Conservation (phyloP, 1,140 invertebrate species). For the Campodea augens region DNA sequence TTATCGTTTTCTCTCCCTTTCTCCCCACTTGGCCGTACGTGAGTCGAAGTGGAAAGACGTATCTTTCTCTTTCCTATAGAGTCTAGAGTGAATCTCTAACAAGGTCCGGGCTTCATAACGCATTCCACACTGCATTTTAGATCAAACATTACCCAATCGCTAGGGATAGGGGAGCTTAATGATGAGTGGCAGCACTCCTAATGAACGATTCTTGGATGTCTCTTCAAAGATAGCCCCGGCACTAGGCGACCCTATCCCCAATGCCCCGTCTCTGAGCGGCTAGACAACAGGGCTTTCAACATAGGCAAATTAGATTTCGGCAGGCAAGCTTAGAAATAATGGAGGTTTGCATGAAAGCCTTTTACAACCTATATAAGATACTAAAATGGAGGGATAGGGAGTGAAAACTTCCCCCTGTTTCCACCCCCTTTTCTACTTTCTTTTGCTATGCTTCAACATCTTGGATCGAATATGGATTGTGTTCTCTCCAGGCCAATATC, state of each 20-base stretch:
- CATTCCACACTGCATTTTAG: constrained; percentile 11
- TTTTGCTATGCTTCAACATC: not conserved
- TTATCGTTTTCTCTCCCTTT: constrained; percentile 6
- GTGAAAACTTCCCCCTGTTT: not conserved
- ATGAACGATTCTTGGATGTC: constrained; percentile 11
- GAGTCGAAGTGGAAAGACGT: constrained; percentile 10
- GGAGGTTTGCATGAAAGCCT: constrained; percentile 20
- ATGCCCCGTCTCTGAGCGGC: not conserved
- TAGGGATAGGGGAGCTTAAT: constrained; percentile 6
- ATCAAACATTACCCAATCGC: constrained; percentile 16
- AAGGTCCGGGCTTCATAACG: constrained; percentile 16
- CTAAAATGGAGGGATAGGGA: constrained; percentile 3
- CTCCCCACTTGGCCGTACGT: constrained; percentile 19
- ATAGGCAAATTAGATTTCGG: constrained; percentile 20
- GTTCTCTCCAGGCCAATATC: not conserved
- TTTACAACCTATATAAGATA: constrained; percentile 13
- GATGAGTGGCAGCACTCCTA: constrained; percentile 16
- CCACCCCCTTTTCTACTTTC: not conserved
- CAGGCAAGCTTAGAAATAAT: constrained; percentile 19
- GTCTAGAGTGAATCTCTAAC: constrained; percentile 22
- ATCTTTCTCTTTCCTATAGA: constrained; percentile 6
- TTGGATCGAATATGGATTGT: constrained; percentile 1
- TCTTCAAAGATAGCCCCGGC: constrained; percentile 7
- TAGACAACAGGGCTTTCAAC: constrained; percentile 19
- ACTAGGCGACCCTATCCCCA: constrained; percentile 3